phyloP scores from a whole-genome alignment of 2,888 invertebrate species.

The Sphecodes monilicornis region DNA sequence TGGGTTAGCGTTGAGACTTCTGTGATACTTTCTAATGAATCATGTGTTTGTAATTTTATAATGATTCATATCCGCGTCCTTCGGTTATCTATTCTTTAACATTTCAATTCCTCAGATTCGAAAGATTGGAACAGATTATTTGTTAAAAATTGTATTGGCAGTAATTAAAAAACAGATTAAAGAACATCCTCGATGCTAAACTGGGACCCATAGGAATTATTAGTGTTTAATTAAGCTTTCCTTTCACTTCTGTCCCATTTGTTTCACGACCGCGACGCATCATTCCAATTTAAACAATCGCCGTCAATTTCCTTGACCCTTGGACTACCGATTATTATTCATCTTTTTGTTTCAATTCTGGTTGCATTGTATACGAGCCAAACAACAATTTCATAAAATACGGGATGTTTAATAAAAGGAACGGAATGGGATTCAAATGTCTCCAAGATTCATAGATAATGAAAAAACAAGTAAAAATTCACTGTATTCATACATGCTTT shows the following conservation, averaged over 20 bases:
- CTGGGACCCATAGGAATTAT: not conserved
- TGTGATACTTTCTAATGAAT: not conserved
- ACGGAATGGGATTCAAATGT: too few species aligned
- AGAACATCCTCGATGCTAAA: not conserved
- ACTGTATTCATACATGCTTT: too few species aligned
- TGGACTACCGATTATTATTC: not conserved
- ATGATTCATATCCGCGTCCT: not conserved
- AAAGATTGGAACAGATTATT: too few species aligned
- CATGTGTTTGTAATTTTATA: not conserved
- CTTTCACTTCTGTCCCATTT: slow-evolving; percentile 5
- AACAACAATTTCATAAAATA: not conserved
- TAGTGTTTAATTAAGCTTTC: not conserved
- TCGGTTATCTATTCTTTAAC: too few species aligned
- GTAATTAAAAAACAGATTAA: not conserved
- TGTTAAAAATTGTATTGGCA: not conserved
- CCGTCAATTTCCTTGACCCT: not conserved
- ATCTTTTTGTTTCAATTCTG: not conserved
- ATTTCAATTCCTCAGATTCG: too few species aligned
- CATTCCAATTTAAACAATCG: not conserved
- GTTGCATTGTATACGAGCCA: not conserved
- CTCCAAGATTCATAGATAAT: too few species aligned
- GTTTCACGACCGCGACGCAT: not conserved
- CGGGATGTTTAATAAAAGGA: too few species aligned
- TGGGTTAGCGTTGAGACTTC: not conserved
- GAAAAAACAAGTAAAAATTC: too few species aligned